Base-by-base conservation (phyloP, 2,797 vertebrate genomes). In the Gallirallus australis region DNA sequence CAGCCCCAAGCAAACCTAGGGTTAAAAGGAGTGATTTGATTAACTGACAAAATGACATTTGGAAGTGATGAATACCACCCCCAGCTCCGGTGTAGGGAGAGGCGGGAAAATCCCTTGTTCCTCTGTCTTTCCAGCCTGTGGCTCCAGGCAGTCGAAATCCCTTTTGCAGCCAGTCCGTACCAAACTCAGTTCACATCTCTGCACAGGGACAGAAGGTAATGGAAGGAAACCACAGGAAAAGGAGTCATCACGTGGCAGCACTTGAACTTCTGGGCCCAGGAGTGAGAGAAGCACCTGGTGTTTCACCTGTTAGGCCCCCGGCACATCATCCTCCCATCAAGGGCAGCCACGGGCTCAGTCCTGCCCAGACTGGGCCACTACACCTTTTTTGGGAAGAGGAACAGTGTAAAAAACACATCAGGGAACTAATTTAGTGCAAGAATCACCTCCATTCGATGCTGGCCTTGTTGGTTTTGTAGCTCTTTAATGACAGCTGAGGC, bases 81-180 rank as follows among this genome's bases (percentile, higher is more conserved):
- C 54, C 1, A 3, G 10, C 52, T 33, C 17, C 0, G 0, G 27
- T 16, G 17, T 18, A 45, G 39, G 1, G 2, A 30, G 28, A 68
- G 63, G 33, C 40, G 61, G 45, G 8, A 11, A 1, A 14, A 25
- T 52, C 50, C 50, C 50, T 52, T 2, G 1, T 52, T 57, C 59
- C 57, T 71, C 61, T 54, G 24, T 12, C 48, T 82, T 81, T 63
- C n/a, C 66, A 25, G 35, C 17, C 35, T 56, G 23, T 39, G 48
- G 19, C 15, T 68, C 23, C 11, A 1, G 7, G 65, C n/a, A 35
- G 30, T 10, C 56, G 52, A 59, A 82, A 73, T 54, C 42, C 8
- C 57, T 71, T 80, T 8, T 19, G 31, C 42, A 54, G 48, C 27
- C 42, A 27, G 10, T 25, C 64, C 66, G 15, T 47, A 59, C 33